phyloP scores from a whole-genome alignment of 2,113 vertebrate genomes.

The Dicaeum eximium region DNA sequence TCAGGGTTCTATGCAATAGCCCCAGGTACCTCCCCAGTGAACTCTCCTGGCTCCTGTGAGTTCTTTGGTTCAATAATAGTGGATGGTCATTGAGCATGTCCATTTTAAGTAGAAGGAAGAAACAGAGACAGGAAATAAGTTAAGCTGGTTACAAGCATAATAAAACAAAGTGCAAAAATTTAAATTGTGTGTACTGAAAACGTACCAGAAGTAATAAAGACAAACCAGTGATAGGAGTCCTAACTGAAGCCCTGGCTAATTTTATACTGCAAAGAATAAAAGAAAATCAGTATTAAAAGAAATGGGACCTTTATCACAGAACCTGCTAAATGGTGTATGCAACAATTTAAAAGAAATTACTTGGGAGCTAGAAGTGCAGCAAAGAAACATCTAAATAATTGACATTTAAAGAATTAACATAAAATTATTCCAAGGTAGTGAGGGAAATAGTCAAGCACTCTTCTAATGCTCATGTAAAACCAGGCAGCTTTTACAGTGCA shows the following conservation, averaged over 20 bases:
- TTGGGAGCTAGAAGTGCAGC: neutral
- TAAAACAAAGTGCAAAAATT: neutral
- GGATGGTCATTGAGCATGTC: neutral
- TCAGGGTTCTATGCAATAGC: neutral
- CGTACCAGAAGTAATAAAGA: constrained; percentile 54
- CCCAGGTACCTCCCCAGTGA: neutral
- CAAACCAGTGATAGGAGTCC: neutral
- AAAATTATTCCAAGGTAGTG: neutral
- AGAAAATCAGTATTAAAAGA: constrained; percentile 14
- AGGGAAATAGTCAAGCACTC: neutral
- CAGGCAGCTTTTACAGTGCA: neutral
- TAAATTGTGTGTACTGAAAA: constrained; percentile 50
- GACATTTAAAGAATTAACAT: constrained; percentile 55
- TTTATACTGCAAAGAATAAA: neutral
- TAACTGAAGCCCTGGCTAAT: neutral
- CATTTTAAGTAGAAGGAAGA: neutral
- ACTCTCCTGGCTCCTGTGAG: neutral
- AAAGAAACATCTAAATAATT: constrained; percentile 7
- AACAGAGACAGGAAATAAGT: neutral
- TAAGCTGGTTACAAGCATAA: neutral
- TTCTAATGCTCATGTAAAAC: neutral
- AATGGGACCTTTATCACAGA: neutral
- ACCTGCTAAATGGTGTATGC: constrained; percentile 29
- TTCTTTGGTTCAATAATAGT: neutral
- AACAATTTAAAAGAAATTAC: constrained; percentile 41